Conservation (phyloP, 2,797 vertebrate genomes). For the Clamator glandarius region DNA sequence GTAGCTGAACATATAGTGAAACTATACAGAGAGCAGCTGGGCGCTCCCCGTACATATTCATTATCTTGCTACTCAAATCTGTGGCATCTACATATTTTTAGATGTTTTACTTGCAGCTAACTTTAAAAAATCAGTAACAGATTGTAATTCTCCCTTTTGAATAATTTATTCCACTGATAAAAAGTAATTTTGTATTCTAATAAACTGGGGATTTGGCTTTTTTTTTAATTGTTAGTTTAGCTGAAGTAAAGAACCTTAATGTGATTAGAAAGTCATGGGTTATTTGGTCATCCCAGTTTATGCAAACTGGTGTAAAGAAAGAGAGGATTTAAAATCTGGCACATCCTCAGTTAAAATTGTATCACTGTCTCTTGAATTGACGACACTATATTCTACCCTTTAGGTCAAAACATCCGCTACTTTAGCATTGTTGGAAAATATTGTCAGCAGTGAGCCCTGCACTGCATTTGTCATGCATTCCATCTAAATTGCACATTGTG, state of each 20-base stretch:
- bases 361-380: conserved; percentile 10
- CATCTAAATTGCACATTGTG: conserved; percentile 34
- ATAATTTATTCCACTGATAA: not conserved
- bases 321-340: conserved; percentile 25
- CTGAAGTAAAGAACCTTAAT: not conserved
- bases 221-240: not conserved
- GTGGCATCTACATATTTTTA: not conserved
- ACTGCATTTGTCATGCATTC: conserved; percentile 47
- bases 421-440: conserved; percentile 46
- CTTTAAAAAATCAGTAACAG: not conserved
- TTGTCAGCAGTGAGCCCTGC: conserved; percentile 17
- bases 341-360: conserved; percentile 12
- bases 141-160: not conserved
- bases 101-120: not conserved
- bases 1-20: not conserved
- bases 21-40: not conserved
- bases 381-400: conserved; percentile 49
- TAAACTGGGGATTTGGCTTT: not conserved
- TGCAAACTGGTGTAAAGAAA: not conserved
- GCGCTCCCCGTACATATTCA: not conserved
- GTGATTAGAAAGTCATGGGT: not conserved
- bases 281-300: not conserved
- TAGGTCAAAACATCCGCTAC: conserved; percentile 68
- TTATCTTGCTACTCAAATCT: not conserved
- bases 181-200: not conserved